Evolutionary conservation across 2,797 vertebrate species (phyloP), one percentile per base, ranked within the genome.

Genomic region (Xiphorhynchus erythropygius): DNA sequence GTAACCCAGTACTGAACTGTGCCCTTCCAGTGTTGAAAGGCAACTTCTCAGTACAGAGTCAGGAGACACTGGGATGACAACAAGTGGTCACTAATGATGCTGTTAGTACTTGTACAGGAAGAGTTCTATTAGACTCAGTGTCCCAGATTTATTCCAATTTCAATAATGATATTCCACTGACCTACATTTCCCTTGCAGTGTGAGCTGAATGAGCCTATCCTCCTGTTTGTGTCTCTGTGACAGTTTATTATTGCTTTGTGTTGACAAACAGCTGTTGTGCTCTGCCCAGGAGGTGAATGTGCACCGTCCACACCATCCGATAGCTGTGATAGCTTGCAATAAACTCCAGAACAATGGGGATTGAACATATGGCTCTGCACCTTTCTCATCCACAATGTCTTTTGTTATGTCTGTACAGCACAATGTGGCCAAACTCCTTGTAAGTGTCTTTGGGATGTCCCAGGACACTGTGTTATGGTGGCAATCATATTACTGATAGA

Each of bases 151-250:
- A 65, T 92, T 91, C 33, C 44, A 75, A 4, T 87, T 94, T 94
- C 71, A 84, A 39, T 90, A 95, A 95, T 89, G 52, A 91, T 95
- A 96, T 96, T 94, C 84, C 37, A 90, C 35, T 92, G 87, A 95
- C 95, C 96, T 96, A 95, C 64, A 92, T 97, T 93, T 78, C 41
- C 16, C 53, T 73, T 56, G 35, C 83, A 82, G 44, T 25, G 18
- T 41, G 81, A 92, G 64, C 60, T 95, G 93, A 60, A 82, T 35
- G 69, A 90, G 27, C 17, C 28, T 94, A 86, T 87, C 87, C 78
- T 64, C 52, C 81, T 11, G 0, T 52, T 87, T 68, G 39, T 78
- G 37, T 49, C 77, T 60, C 11, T 15, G 57, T 56, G 56, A 53
- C 77, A 80, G 33, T 82, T 93, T 62, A 13, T 87, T 84, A 89